These are phyloP conservation scores for Agrotis clavis DNA, from an alignment of 2,888 invertebrate genomes.

Conservation along the genomic window DNA sequence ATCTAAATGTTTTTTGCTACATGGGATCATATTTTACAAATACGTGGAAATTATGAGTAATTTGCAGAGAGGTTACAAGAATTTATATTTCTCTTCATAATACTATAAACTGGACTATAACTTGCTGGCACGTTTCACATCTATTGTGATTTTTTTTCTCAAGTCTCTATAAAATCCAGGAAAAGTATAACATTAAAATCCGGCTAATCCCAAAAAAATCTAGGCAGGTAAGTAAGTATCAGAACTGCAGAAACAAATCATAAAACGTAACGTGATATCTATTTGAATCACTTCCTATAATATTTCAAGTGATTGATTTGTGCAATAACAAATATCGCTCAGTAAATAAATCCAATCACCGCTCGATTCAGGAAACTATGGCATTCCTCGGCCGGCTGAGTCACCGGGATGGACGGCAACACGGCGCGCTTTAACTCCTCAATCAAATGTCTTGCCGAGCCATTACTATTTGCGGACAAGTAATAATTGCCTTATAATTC, in stretches of 20 bases:
- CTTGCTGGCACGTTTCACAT: neutral
- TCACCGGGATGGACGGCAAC: conserved; percentile 59
- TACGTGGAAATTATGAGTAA: conserved; percentile 28
- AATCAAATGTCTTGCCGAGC: conserved; percentile 62
- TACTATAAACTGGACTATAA: neutral
- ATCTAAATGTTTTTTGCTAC: conserved; percentile 59
- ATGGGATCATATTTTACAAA: conserved; percentile 54
- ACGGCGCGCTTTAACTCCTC: conserved; percentile 57
- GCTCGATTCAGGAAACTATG: conserved; percentile 81
- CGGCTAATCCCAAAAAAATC: neutral
- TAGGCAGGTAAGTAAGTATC: neutral
- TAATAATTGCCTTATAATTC: conserved; percentile 67
- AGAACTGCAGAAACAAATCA: neutral
- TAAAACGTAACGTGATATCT: neutral
- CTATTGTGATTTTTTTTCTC: too few species aligned
- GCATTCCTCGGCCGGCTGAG: conserved; percentile 80
- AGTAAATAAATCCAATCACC: conserved; percentile 69
- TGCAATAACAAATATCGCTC: conserved; percentile 48
- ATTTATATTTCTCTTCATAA: conserved; percentile 10
- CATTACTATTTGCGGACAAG: conserved; percentile 61
- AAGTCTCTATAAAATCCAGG: too few species aligned
- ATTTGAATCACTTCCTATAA: conserved; percentile 9
- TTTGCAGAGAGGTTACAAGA: conserved; percentile 25
- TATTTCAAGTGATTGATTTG: conserved; percentile 4
- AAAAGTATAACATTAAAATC: neutral